These are phyloP conservation scores for Buathra laborator DNA, from an alignment of 2,888 invertebrate species.

Conservation along the genomic window DNA sequence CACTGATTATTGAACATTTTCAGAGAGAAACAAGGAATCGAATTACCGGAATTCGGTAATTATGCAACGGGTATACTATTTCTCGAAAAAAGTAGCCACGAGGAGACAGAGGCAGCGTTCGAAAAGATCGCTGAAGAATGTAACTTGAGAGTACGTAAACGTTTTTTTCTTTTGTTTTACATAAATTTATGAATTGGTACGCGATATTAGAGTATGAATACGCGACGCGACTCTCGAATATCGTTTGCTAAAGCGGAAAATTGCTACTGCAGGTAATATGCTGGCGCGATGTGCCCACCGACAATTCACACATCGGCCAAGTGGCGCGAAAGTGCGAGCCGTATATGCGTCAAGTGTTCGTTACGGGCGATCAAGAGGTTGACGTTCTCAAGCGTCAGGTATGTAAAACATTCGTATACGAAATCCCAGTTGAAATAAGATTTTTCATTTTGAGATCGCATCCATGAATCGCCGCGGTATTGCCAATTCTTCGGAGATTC, in stretches of 20 bases:
- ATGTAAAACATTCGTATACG: slow-evolving; percentile 77
- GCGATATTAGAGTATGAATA: no score
- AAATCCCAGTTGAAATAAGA: background rate
- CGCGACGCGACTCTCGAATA: background rate
- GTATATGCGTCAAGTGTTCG: slow-evolving; percentile 97
- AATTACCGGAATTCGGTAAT: slow-evolving; percentile 93
- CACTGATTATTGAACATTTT: background rate
- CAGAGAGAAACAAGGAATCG: slow-evolving; percentile 93
- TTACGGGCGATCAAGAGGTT: slow-evolving; percentile 89
- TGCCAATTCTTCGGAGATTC: slow-evolving; percentile 48
- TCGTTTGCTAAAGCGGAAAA: slow-evolving; percentile 18
- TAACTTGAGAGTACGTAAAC: slow-evolving; percentile 87
- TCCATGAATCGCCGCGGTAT: slow-evolving; percentile 19
- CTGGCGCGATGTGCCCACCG: slow-evolving; percentile 97
- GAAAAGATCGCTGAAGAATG: slow-evolving; percentile 92
- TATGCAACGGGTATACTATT: slow-evolving; percentile 99
- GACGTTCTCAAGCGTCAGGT: slow-evolving; percentile 89
- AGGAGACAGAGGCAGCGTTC: slow-evolving; percentile 93
- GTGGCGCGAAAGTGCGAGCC: slow-evolving; percentile 98
- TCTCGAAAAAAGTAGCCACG: slow-evolving; percentile 93
- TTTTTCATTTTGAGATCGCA: background rate
- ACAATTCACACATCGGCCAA: slow-evolving; percentile 93
- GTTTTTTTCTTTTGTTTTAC: background rate
- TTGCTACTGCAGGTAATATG: slow-evolving; percentile 89
- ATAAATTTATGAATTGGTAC: background rate